phyloP scores from a whole-genome alignment of 2,888 invertebrate genomes.

The Sesia apiformis region DNA sequence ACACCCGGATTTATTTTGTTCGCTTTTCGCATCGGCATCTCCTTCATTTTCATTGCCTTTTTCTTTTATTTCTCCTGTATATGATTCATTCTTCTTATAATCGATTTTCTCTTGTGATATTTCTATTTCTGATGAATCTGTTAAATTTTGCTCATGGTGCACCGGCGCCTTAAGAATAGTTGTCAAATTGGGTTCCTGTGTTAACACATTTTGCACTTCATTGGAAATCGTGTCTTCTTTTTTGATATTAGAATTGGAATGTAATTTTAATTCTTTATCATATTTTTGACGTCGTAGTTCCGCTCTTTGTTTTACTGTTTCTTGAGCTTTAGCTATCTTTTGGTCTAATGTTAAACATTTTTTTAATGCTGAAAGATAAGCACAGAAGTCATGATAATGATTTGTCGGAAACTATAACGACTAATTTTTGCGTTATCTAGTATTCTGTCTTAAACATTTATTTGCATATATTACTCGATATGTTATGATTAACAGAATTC shows the following conservation, averaged over 20 bases:
- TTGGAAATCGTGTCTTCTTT: not conserved
- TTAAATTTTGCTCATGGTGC: conserved; percentile 20
- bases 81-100: not conserved
- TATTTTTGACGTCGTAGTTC: conserved; percentile 23
- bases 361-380: conserved; percentile 24
- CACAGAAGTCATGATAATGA: too few relatives aligned
- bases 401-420: too few relatives aligned
- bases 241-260: conserved; percentile 2
- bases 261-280: conserved; percentile 9
- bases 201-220: not conserved
- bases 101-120: conserved; percentile 16
- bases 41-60: conserved; percentile 1
- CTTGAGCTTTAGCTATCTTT: conserved; percentile 46
- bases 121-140: conserved; percentile 25
- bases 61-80: not conserved
- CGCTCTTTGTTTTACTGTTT: conserved; percentile 38
- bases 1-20: too few relatives aligned
- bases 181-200: conserved; percentile 2
- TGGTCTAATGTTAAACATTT: conserved; percentile 32
- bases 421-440: too few relatives aligned
- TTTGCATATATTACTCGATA: too few relatives aligned
- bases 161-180: conserved; percentile 12
- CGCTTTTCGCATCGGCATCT: not conserved
- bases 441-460: too few relatives aligned
- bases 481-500: too few relatives aligned